phyloP scores from a whole-genome alignment of 1,140 invertebrate species.

The Drosophila seguyi region DNA sequence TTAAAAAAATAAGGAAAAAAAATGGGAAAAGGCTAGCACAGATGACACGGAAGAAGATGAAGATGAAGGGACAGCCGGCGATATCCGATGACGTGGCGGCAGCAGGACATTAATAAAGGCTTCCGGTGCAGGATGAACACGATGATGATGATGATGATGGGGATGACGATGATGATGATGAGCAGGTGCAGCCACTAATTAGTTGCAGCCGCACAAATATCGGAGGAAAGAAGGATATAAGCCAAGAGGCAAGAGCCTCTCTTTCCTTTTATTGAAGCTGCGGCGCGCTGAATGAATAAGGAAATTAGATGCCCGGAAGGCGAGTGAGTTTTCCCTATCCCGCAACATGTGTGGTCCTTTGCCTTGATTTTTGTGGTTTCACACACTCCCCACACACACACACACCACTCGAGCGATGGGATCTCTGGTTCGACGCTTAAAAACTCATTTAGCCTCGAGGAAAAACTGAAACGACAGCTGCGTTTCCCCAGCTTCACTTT shows the following conservation, averaged over 20 bases:
- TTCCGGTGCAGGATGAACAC: neutral
- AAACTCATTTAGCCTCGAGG: slow-evolving; percentile 63
- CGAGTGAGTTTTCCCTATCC: neutral
- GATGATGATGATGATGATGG: neutral
- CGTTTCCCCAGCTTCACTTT: slow-evolving; percentile 39
- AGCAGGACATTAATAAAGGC: slow-evolving; percentile 30
- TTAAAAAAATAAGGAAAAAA: slow-evolving; percentile 12
- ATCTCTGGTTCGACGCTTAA: slow-evolving; percentile 56
- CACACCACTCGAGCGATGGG: slow-evolving; percentile 4
- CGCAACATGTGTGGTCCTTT: slow-evolving; percentile 60
- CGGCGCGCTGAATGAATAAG: slow-evolving; percentile 5
- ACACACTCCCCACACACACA: slow-evolving; percentile 20
- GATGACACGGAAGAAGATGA: slow-evolving; percentile 37
- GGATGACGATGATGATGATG: neutral
- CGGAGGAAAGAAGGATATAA: neutral
- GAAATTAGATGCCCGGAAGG: slow-evolving; percentile 30
- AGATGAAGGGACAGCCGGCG: slow-evolving; percentile 38
- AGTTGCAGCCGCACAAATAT: slow-evolving; percentile 47
- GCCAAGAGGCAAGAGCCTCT: neutral
- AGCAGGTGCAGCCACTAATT: slow-evolving; percentile 55
- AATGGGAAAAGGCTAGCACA: slow-evolving; percentile 19
- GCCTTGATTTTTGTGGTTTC: slow-evolving; percentile 71
- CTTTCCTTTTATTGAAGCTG: slow-evolving; percentile 13
- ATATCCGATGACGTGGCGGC: slow-evolving; percentile 50
- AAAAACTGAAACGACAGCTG: slow-evolving; percentile 51